Base-by-base conservation (phyloP, 2,113 vertebrate species). In the Misgurnus mizolepis region DNA sequence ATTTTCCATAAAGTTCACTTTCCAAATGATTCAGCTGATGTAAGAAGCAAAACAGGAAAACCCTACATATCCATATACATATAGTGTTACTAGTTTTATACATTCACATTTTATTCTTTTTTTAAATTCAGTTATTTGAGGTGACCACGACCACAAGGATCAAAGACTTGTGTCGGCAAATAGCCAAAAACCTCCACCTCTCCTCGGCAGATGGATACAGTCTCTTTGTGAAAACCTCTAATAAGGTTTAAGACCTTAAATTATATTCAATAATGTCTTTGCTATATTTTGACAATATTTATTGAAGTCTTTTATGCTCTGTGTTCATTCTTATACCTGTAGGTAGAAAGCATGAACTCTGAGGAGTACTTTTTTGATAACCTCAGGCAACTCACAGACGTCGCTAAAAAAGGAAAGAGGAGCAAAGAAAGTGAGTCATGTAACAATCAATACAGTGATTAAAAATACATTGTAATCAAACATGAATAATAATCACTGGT, bases 281-380 rank as follows among this genome's bases (percentile, higher is more conserved):
- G n/a, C n/a, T n/a, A n/a, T n/a, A n/a, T n/a, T n/a, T n/a, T n/a
- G n/a, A n/a, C 9, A 14, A 12, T 49, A 12, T 8, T n/a, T 4
- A 6, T 47, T 75, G 8, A 61, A 5, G 18, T 41, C 17, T 2
- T 15, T 15, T 18, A 15, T 45, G 34, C 50, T 39, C 43, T 64
- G 39, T 40, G 34, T 39, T 6, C 5, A 2, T 53, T 72, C n/a
- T 49, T 9, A 11, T 53, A 11, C 17, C 82, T 86, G 45, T 70
- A 98, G 97, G 87, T 95, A 39, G 89, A 90, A 79, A 95, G 95
- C 84, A 90, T 95, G 87, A 94, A 95, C 3, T 95, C 98, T 65
- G 87, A 93, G 68, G 91, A 95, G 74, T 99, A 95, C 85, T 98
- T 98, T 89, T 99, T 98, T 58, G 97, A 99, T 89, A 95, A 94